Evolutionary conservation across 1,140 invertebrate species (phyloP).

Genomic region (Cydia strobilella): DNA sequence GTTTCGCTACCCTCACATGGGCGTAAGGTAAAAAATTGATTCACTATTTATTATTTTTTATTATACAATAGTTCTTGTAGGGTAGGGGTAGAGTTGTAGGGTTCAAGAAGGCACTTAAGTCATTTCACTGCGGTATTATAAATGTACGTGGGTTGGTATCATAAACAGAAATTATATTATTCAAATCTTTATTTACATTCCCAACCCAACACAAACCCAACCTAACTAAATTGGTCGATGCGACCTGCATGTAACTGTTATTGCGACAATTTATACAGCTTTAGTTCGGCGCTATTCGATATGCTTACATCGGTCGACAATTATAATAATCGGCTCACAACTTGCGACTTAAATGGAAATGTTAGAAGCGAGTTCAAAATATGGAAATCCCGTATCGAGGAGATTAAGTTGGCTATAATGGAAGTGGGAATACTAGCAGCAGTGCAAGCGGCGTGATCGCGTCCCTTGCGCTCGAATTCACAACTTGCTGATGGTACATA

Average conservation of each 20-base stretch:
- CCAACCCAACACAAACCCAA: constrained; percentile 6
- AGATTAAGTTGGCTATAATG: constrained; percentile 24
- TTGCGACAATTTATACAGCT: constrained; percentile 40
- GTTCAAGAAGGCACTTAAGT: background rate
- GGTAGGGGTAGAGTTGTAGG: too few species aligned
- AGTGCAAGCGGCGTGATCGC: constrained; percentile 37
- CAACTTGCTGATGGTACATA: constrained; percentile 40
- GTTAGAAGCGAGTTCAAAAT: constrained; percentile 13
- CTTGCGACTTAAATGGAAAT: constrained; percentile 21
- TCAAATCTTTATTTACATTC: constrained; percentile 28
- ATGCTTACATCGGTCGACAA: constrained; percentile 10
- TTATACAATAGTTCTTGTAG: too few species aligned
- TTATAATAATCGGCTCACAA: constrained; percentile 23
- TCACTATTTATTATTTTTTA: too few species aligned
- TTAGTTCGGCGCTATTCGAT: constrained; percentile 19
- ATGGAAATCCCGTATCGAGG: constrained; percentile 24
- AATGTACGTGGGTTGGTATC: background rate
- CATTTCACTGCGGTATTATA: background rate
- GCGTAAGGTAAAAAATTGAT: too few species aligned
- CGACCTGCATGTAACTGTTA: constrained; percentile 36
- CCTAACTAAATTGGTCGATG: constrained; percentile 31
- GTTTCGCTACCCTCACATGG: too few species aligned
- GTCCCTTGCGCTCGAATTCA: constrained; percentile 42
- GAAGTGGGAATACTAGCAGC: constrained; percentile 33
- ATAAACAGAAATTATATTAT: constrained; percentile 13